These are phyloP conservation scores for Trematocara unimaculatum DNA, from an alignment of 2,113 vertebrate genomes.

Conservation along the genomic window DNA sequence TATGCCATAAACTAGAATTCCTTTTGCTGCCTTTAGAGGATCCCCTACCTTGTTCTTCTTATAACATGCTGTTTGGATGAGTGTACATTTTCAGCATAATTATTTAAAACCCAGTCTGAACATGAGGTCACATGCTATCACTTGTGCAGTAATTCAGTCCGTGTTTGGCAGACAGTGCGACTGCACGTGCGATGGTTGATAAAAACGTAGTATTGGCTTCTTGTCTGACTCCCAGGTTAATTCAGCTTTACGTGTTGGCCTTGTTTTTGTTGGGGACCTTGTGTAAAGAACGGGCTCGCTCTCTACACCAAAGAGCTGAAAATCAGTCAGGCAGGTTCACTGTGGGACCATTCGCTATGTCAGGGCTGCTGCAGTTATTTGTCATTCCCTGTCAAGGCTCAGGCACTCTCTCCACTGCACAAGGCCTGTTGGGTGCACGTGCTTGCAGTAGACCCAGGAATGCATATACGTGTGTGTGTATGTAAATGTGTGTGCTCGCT, in stretches of 20 bases:
- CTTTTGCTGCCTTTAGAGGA: not conserved
- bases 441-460: not conserved
- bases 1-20: not conserved
- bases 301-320: slow-evolving; percentile 3
- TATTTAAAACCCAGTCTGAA: not conserved
- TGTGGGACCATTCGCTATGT: slow-evolving; percentile 27
- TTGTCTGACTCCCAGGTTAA: not conserved
- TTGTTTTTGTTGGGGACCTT: not conserved
- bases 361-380: slow-evolving; percentile 59
- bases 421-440: slow-evolving; percentile 1
- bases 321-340: slow-evolving; percentile 20
- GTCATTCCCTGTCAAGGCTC: slow-evolving; percentile 56
- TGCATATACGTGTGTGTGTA: not conserved
- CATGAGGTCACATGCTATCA: not conserved
- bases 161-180: not conserved
- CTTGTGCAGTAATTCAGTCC: not conserved
- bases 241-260: not conserved
- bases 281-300: not conserved
- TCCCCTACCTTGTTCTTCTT: not conserved
- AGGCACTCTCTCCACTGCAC: slow-evolving; percentile 27
- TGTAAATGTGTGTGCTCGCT: not conserved
- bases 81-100: not conserved
- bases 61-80: not conserved
- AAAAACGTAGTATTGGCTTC: not conserved
- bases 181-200: not conserved